Evolutionary conservation across 30 jellyfish, hydroid and myxozoan species (phyloP).

Genomic region (Mastigias papua): DNA sequence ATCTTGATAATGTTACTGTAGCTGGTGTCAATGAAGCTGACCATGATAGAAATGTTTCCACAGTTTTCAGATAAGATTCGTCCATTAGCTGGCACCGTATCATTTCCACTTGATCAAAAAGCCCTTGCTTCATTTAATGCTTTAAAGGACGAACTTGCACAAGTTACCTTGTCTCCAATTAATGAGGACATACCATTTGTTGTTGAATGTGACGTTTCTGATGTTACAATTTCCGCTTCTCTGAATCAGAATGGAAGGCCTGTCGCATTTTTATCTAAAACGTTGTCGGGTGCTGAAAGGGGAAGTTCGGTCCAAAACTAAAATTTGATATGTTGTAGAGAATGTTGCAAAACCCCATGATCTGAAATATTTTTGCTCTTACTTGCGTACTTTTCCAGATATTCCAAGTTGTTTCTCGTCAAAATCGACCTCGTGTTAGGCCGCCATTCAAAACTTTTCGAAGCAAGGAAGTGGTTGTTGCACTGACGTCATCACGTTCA

Average conservation of each 20-base stretch:
- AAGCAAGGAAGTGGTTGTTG: too few relatives aligned
- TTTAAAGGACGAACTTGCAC: constrained; percentile 50
- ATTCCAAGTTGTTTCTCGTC: too few relatives aligned
- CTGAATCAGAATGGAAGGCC: constrained; percentile 79
- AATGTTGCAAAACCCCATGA: too few relatives aligned
- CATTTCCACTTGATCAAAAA: constrained; percentile 29
- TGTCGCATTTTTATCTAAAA: constrained; percentile 69
- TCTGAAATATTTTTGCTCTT: too few relatives aligned
- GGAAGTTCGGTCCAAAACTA: too few relatives aligned
- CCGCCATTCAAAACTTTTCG: too few relatives aligned
- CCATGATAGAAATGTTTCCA: constrained; percentile 62
- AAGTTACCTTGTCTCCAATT: constrained; percentile 46
- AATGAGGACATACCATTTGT: constrained; percentile 77
- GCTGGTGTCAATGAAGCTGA: constrained; percentile 70
- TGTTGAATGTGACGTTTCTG: constrained; percentile 76
- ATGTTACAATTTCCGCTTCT: constrained; percentile 64
- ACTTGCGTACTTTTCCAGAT: too few relatives aligned
- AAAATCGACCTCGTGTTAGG: too few relatives aligned
- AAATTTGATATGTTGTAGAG: too few relatives aligned
- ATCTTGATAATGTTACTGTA: constrained; percentile 62
- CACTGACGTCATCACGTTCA: too few relatives aligned
- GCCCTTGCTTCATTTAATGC: constrained; percentile 66
- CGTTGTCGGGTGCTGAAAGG: constrained; percentile 15
- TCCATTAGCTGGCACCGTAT: too few relatives aligned
- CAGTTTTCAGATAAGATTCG: too few relatives aligned